These are phyloP conservation scores for Monopterus albus DNA, from an alignment of 2,113 vertebrate species.

Conservation along the genomic window DNA sequence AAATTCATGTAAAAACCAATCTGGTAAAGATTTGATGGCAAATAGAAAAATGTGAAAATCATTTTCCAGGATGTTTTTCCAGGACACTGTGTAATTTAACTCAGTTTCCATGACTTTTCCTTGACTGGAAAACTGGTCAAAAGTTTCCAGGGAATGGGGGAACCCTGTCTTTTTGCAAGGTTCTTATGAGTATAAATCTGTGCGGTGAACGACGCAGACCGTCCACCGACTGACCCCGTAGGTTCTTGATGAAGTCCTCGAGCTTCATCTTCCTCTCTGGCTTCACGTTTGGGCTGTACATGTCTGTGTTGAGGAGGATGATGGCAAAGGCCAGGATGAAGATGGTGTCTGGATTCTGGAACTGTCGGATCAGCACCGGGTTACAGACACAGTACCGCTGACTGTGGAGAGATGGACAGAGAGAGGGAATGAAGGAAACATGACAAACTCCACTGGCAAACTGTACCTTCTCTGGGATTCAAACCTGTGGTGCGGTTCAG, in stretches of 20 bases:
- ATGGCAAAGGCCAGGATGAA: constrained; percentile 98
- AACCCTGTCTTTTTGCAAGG: no score
- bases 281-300: constrained; percentile 98
- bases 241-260: constrained; percentile 97
- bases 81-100: accelerated
- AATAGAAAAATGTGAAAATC: no score
- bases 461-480: neutral
- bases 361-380: constrained; percentile 93
- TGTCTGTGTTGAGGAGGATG: constrained; percentile 97
- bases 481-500: neutral
- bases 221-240: constrained; percentile 88
- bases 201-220: neutral
- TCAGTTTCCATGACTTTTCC: no score
- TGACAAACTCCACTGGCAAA: neutral
- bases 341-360: constrained; percentile 97
- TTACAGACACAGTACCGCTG: constrained; percentile 97
- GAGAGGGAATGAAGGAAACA: neutral
- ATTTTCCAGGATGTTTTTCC: no score
- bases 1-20: no score
- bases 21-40: no score
- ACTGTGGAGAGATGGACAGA: constrained; percentile 75
- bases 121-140: no score
- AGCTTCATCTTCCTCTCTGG: constrained; percentile 97
- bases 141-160: no score
- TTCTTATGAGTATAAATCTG: no score